Evolutionary conservation across 1,140 invertebrate genomes (phyloP).

Genomic region (Hylaeus volcanicus): DNA sequence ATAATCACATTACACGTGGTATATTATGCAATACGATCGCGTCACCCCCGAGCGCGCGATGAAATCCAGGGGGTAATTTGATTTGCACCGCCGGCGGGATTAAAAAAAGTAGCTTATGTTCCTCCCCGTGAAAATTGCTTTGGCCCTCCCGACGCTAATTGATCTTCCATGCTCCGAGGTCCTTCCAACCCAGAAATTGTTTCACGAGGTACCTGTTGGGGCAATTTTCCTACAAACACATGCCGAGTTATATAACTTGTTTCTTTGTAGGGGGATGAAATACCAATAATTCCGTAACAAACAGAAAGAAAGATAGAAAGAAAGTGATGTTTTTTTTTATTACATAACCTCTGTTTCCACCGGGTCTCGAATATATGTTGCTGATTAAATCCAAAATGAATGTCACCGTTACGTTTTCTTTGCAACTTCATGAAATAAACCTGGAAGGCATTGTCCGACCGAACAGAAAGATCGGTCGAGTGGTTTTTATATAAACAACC

Average conservation of each 20-base stretch:
- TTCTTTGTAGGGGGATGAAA: too few relatives aligned
- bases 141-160: not conserved
- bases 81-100: slow-evolving; percentile 35
- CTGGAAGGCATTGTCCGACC: too few relatives aligned
- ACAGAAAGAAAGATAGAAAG: too few relatives aligned
- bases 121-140: slow-evolving; percentile 17
- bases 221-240: not conserved
- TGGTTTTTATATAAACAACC: not conserved
- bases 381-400: too few relatives aligned
- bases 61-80: slow-evolving; percentile 48
- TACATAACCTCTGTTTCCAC: too few relatives aligned
- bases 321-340: too few relatives aligned
- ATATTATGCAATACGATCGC: slow-evolving; percentile 54
- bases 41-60: slow-evolving; percentile 23
- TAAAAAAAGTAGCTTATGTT: slow-evolving; percentile 15
- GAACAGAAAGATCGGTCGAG: too few relatives aligned
- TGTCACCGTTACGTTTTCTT: too few relatives aligned
- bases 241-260: not conserved
- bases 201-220: not conserved
- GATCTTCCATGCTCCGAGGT: not conserved
- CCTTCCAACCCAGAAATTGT: not conserved
- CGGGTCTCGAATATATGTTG: too few relatives aligned
- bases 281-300: too few relatives aligned
- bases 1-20: slow-evolving; percentile 64
- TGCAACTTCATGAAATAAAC: too few relatives aligned